Evolutionary conservation across 2,797 vertebrate species (phyloP).

Genomic region (Coregonus sp.): DNA sequence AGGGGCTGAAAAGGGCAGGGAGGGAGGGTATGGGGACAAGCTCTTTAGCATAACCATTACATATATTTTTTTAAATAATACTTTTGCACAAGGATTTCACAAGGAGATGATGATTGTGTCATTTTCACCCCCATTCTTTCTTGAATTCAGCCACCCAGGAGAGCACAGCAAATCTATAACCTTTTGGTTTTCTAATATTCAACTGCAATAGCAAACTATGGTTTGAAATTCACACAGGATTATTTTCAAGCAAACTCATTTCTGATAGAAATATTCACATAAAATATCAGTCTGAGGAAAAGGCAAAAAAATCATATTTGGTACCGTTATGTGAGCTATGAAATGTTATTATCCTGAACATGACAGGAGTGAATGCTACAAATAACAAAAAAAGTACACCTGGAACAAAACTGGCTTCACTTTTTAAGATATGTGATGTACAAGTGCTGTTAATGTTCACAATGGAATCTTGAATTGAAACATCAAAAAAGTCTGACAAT

Average conservation of each 20-base stretch:
- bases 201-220: slow-evolving; percentile 52
- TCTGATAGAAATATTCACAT: slow-evolving; percentile 11
- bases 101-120: slow-evolving; percentile 42
- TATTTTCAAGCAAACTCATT: slow-evolving; percentile 42
- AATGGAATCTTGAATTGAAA: slow-evolving; percentile 44
- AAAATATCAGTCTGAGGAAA: slow-evolving; percentile 19
- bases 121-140: slow-evolving; percentile 27
- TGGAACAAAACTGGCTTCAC: slow-evolving; percentile 32
- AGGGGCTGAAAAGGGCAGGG: slow-evolving; percentile 27
- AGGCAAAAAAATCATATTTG: slow-evolving; percentile 43
- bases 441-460: slow-evolving; percentile 52
- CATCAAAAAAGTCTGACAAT: slow-evolving; percentile 43
- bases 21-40: slow-evolving; percentile 17
- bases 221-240: slow-evolving; percentile 61
- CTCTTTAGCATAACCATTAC: slow-evolving; percentile 40
- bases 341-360: background rate
- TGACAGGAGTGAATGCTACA: slow-evolving; percentile 8
- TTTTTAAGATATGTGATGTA: slow-evolving; percentile 62
- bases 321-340: slow-evolving; percentile 50
- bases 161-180: slow-evolving; percentile 51
- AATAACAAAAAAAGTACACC: slow-evolving; percentile 23
- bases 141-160: slow-evolving; percentile 35
- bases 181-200: slow-evolving; percentile 40
- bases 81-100: slow-evolving; percentile 18
- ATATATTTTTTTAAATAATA: background rate